Percentiles rank a stretch among this genome's conserved stretches.
phyloP scores from a whole-genome alignment of 2,888 invertebrate genomes.

The Sabellastarte sp. region DNA sequence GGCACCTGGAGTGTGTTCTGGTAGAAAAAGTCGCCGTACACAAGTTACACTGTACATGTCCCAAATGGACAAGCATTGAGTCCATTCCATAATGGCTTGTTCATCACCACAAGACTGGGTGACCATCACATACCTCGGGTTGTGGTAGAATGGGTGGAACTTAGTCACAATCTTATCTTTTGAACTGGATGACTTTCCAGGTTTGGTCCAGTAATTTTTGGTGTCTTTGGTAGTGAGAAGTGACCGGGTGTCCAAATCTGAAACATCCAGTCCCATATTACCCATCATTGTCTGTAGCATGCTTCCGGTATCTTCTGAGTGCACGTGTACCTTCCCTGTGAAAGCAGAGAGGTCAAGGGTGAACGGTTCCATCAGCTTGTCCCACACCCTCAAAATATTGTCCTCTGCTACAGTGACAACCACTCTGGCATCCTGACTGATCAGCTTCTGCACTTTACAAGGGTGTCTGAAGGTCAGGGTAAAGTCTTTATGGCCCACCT shows the following conservation, averaged over 20 bases:
- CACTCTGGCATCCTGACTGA: not conserved
- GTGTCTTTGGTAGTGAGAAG: conserved; percentile 13
- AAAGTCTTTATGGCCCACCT: not conserved
- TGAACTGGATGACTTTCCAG: not conserved
- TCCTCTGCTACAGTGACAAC: conserved; percentile 38
- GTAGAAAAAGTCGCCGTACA: conserved; percentile 21
- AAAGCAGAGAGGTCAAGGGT: conserved; percentile 20
- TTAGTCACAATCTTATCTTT: not conserved
- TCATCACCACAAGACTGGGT: conserved; percentile 9
- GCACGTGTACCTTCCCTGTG: conserved; percentile 23
- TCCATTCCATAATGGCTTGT: not conserved
- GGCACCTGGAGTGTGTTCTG: not conserved
- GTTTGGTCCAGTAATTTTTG: conserved; percentile 23
- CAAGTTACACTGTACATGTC: conserved; percentile 13
- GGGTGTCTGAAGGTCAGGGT: not conserved
- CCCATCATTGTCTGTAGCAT: conserved; percentile 8
- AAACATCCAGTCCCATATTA: conserved; percentile 2
- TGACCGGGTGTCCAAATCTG: not conserved
- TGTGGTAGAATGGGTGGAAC: not conserved
- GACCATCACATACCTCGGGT: conserved; percentile 10
- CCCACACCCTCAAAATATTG: conserved; percentile 40
- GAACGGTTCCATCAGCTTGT: conserved; percentile 25
- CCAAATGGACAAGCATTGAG: conserved; percentile 17
- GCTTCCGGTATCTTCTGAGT: conserved; percentile 1
- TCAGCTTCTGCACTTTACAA: conserved; percentile 11